Evolutionary conservation across 2,797 vertebrate species (phyloP).

Genomic region (Gallinago stenura): DNA sequence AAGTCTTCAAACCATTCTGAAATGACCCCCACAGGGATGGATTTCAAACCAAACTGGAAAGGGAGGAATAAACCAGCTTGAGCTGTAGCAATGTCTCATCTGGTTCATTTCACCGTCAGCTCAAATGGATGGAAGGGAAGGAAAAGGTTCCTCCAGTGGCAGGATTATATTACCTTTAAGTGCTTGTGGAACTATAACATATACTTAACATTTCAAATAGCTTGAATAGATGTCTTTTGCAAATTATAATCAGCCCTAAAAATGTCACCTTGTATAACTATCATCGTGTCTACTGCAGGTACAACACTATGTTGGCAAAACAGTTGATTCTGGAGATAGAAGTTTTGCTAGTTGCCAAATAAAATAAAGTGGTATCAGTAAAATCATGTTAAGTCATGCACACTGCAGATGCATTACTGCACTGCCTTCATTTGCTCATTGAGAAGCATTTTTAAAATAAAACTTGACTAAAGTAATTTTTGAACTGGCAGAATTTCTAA

Average conservation of each 20-base stretch:
- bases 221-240: slow-evolving; percentile 55
- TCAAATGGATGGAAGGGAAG: not conserved
- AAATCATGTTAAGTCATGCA: fast-evolving
- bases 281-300: slow-evolving; percentile 5
- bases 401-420: not conserved
- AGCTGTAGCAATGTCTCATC: not conserved
- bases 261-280: slow-evolving; percentile 22
- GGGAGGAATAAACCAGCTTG: not conserved
- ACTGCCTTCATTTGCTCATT: not conserved
- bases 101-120: not conserved
- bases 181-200: slow-evolving; percentile 27
- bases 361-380: not conserved
- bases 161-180: slow-evolving; percentile 60
- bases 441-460: not conserved
- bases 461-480: not conserved
- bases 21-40: not conserved
- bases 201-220: slow-evolving; percentile 64
- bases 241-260: slow-evolving; percentile 51
- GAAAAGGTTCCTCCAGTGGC: slow-evolving; percentile 24
- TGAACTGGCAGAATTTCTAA: not conserved
- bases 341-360: not conserved
- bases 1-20: not conserved
- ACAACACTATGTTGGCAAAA: slow-evolving; percentile 16
- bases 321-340: not conserved
- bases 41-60: not conserved